Conservation (phyloP, 2,888 invertebrate species). For the Cybosia mesomella region DNA sequence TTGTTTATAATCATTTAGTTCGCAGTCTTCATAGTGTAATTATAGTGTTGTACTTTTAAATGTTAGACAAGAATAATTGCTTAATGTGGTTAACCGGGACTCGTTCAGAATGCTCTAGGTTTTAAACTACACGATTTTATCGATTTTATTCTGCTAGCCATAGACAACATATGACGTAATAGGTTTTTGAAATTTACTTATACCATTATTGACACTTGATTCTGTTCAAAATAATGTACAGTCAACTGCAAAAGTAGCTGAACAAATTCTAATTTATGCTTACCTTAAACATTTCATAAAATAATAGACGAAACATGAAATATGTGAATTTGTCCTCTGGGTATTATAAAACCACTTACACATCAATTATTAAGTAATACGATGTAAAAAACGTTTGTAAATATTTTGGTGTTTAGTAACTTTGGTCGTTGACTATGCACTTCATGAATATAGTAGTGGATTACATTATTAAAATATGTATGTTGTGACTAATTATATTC, state of each 20-base stretch:
- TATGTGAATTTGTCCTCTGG: too few species aligned
- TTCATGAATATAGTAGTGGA: too few species aligned
- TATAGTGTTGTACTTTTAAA: neutral
- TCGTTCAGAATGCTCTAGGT: neutral
- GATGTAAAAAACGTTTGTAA: too few species aligned
- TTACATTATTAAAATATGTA: too few species aligned
- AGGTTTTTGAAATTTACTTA: conserved; percentile 1
- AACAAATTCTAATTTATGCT: neutral
- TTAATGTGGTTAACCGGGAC: neutral
- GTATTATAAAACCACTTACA: too few species aligned
- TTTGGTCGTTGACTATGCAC: too few species aligned
- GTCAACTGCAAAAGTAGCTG: neutral
- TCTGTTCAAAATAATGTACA: neutral
- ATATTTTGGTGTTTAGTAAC: too few species aligned
- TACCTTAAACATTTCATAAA: neutral
- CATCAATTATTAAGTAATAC: too few species aligned
- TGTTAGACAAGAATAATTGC: neutral
- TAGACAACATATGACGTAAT: neutral
- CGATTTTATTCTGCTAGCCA: neutral
- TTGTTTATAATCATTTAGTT: neutral
- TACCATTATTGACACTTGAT: neutral
- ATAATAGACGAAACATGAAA: too few species aligned
- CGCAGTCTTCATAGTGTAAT: neutral
- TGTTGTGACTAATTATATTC: too few species aligned
- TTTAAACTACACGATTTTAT: neutral